Evolutionary conservation across 1,140 invertebrate genomes (phyloP).

Genomic region (Drosophila prosaltans): DNA sequence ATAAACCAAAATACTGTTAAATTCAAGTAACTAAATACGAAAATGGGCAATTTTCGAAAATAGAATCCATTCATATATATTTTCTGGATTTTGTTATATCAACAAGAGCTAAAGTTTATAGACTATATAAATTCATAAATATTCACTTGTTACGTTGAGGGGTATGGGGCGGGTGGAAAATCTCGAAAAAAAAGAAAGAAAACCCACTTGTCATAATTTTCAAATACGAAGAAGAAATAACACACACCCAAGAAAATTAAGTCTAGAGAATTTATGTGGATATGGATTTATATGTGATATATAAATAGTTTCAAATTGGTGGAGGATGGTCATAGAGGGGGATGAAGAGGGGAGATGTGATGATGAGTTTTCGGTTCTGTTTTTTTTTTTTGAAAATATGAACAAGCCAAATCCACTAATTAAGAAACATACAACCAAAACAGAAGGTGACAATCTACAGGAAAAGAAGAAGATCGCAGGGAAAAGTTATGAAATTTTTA

Average conservation of each 20-base stretch:
- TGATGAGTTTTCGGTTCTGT: neutral
- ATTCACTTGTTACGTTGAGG: neutral
- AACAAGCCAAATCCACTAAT: conserved; percentile 76
- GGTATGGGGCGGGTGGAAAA: neutral
- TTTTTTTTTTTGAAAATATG: conserved; percentile 39
- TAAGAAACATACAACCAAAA: conserved; percentile 54
- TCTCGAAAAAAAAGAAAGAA: conserved; percentile 3
- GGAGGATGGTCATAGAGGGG: neutral
- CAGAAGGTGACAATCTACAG: conserved; percentile 65
- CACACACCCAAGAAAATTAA: conserved; percentile 44
- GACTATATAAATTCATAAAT: conserved; percentile 18
- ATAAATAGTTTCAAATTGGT: conserved; percentile 48
- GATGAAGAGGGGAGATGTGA: conserved; percentile 15
- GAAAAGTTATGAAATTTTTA: conserved; percentile 42
- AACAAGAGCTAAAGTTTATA: conserved; percentile 48
- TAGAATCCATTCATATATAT: neutral
- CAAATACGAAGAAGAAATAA: conserved; percentile 27
- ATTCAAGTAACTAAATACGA: conserved; percentile 3
- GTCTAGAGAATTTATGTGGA: conserved; percentile 65
- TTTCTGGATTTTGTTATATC: neutral
- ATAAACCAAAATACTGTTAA: neutral
- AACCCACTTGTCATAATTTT: conserved; percentile 78
- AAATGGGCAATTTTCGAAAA: neutral
- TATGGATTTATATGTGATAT: conserved; percentile 61
- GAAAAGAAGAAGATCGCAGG: conserved; percentile 1